Evolutionary conservation across 2,797 vertebrate genomes (phyloP).

Genomic region (Crocodylus rhombifer): DNA sequence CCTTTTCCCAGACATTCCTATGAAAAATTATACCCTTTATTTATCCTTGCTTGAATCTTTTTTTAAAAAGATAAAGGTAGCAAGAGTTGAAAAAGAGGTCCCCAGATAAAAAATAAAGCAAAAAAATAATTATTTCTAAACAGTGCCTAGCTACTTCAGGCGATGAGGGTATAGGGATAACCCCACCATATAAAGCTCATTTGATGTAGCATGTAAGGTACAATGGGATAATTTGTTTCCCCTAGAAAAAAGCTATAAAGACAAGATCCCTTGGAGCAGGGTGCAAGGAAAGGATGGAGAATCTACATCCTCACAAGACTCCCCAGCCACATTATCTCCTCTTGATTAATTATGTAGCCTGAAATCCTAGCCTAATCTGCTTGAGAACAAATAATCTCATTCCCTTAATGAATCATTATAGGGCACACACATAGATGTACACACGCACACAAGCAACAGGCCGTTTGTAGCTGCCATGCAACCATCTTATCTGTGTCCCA

Average conservation of each 20-base stretch:
- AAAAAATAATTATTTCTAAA: constrained; percentile 5
- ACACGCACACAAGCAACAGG: neutral
- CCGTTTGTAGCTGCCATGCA: neutral
- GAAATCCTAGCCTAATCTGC: neutral
- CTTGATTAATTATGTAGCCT: neutral
- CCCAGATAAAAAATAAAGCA: constrained; percentile 24
- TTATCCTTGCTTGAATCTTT: neutral
- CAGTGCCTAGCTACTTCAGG: neutral
- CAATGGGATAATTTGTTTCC: neutral
- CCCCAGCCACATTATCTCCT: neutral
- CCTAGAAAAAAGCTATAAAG: neutral
- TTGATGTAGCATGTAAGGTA: neutral
- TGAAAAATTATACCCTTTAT: constrained; percentile 41
- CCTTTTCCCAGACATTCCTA: constrained; percentile 43
- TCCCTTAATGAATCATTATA: neutral
- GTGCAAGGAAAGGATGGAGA: neutral
- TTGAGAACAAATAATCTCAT: neutral
- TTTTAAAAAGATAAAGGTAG: neutral
- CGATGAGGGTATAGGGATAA: neutral
- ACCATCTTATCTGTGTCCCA: neutral
- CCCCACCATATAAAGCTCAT: neutral
- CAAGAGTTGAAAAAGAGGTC: neutral
- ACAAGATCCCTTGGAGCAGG: neutral
- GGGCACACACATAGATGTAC: too few species aligned
- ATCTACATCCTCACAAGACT: neutral